A percentile compares a stretch with the other conserved stretches of the same genome.
Conservation (phyloP, 2,113 vertebrate species). For the Okapia johnstoni region DNA sequence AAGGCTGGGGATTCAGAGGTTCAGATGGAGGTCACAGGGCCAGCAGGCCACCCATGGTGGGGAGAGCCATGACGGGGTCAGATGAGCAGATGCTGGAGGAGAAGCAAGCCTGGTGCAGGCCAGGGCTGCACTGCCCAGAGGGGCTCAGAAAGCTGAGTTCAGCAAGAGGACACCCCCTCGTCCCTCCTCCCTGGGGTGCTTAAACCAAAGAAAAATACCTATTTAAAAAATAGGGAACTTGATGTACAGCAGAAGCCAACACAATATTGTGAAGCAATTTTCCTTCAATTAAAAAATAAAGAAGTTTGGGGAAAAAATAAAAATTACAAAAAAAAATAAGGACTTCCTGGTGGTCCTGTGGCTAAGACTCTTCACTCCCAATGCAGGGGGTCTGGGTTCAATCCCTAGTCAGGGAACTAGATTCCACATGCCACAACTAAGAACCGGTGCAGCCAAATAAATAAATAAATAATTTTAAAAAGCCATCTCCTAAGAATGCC, state of each 20-base stretch:
- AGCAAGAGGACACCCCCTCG: fast-evolving
- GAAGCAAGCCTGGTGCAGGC: not conserved
- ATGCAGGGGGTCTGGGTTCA: not conserved
- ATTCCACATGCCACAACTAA: not conserved
- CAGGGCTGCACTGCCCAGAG: not conserved
- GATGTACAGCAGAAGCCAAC: not conserved
- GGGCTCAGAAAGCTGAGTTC: not conserved
- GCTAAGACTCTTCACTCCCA: not conserved
- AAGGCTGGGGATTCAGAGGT: not conserved
- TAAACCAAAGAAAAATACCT: not conserved
- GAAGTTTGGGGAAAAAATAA: not conserved
- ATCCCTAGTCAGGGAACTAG: not conserved
- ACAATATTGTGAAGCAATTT: not conserved
- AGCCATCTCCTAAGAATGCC: not conserved
- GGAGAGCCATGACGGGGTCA: fast-evolving
- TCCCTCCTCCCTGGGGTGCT: not conserved
- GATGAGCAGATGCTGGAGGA: not conserved
- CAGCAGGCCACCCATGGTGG: not conserved
- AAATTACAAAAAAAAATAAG: not conserved
- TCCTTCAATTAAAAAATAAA: not conserved
- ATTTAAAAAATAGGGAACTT: not conserved
- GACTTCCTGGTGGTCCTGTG: not conserved
- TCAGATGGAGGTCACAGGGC: not conserved
- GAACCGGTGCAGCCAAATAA: not conserved
- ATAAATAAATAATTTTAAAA: not conserved